Evolutionary conservation across 2,888 invertebrate genomes (phyloP), one percentile per base, ranked within the genome.

Genomic region (Lasioglossum marginatum): DNA sequence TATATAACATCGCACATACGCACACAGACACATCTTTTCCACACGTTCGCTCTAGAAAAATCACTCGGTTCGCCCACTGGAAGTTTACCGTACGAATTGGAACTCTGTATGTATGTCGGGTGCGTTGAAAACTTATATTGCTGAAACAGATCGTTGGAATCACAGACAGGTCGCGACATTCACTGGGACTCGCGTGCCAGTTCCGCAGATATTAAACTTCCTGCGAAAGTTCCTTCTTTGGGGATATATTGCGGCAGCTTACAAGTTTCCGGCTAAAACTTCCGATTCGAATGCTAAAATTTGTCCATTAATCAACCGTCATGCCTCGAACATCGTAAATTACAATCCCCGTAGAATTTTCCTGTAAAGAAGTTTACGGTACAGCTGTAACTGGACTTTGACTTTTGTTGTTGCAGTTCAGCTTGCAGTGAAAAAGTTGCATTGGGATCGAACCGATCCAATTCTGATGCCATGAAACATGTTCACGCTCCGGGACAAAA

Each of bases 181-280:
- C 77, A 73, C 27, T 45, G 75, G 57, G 75, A 77, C 66, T 77
- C 70, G 85, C 85, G 79, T 83, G 77, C 80, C 76, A 80, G 83
- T 85, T 85, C 43, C 60, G 52, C 68, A 74, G 80, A 83, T 83
- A 85, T 85, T 83, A 79, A 83, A 83, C 79, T 85, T 85, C 31
- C 40, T 52, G 63, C 14, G 63, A 37, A 83, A 85, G 71, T 85
- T 85, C 76, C 85, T 79, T 76, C 79, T 48, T 57, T 37, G 45
- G 23, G 48, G 78, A 82, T 82, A 82, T 82, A 85, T 79, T 57
- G 77, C 71, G 74, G 77, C 19, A 57, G 82, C 78, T 82, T 82
- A 71, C 78, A 82, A 85, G 71, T 82, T 82, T 71, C 60, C 63
- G 70, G 31, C 74, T 77, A 57, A 48, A 34, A 84, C 63, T 81